phyloP scores from a whole-genome alignment of 2,113 vertebrate genomes.

The Acanthisitta chloris region DNA sequence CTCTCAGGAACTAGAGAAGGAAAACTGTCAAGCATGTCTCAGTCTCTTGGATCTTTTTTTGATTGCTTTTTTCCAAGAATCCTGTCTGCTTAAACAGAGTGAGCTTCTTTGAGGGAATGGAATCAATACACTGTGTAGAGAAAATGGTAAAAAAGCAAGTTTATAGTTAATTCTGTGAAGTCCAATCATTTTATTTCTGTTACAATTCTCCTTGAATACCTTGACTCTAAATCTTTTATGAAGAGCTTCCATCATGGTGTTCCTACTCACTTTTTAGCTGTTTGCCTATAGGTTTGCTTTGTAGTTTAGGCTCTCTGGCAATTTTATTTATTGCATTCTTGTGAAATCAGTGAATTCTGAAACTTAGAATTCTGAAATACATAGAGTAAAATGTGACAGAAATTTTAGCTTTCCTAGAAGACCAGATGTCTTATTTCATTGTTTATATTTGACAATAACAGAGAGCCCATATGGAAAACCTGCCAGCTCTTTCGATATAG shows the following conservation, averaged over 20 bases:
- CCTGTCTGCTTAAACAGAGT: not conserved
- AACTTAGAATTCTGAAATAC: not conserved
- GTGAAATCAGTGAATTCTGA: not conserved
- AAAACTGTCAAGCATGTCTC: not conserved
- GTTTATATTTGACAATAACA: not conserved
- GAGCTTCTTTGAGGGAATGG: not conserved
- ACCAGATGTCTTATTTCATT: not conserved
- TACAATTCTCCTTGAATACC: not conserved
- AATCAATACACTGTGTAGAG: not conserved
- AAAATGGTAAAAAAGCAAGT: not conserved
- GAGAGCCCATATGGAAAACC: not conserved
- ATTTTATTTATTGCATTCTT: not conserved
- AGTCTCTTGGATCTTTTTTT: not conserved
- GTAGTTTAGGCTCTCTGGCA: not conserved
- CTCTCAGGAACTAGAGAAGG: not conserved
- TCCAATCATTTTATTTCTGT: not conserved
- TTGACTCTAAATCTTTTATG: not conserved
- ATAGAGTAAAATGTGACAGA: not conserved
- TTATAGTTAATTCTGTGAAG: not conserved
- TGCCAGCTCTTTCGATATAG: not conserved
- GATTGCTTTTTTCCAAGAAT: not conserved
- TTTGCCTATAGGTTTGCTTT: not conserved
- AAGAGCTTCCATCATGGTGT: not conserved
- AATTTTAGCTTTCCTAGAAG: not conserved
- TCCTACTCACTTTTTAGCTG: not conserved